Evolutionary conservation across 2,888 invertebrate species (phyloP).

Genomic region (Agrotis clavis): DNA sequence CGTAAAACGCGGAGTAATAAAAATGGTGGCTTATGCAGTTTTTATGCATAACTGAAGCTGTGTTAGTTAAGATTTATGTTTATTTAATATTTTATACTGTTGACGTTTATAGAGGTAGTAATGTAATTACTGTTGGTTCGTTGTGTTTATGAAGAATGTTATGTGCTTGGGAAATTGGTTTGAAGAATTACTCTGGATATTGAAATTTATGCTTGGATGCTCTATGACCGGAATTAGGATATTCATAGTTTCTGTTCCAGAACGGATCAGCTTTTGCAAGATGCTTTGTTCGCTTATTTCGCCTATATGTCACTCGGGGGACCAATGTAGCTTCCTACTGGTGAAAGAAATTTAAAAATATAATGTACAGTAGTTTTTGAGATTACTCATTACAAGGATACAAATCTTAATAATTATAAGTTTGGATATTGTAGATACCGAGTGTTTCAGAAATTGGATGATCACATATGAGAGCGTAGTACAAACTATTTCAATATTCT

Average conservation of each 20-base stretch:
- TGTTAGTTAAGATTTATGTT: constrained; percentile 58
- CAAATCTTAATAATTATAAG: too few relatives aligned
- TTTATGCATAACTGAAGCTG: constrained; percentile 67
- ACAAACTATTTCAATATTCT: not conserved
- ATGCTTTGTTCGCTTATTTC: too few relatives aligned
- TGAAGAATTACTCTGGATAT: not conserved
- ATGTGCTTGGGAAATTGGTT: constrained; percentile 30
- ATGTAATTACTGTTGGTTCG: constrained; percentile 44
- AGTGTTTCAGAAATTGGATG: too few relatives aligned
- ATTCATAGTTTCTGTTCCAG: not conserved
- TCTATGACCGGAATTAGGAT: not conserved
- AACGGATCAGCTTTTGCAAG: too few relatives aligned
- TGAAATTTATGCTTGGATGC: not conserved
- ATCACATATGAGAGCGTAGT: too few relatives aligned
- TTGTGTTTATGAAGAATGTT: constrained; percentile 39
- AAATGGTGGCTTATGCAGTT: constrained; percentile 74
- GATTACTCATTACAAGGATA: too few relatives aligned
- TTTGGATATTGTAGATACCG: too few relatives aligned
- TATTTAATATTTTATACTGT: constrained; percentile 56
- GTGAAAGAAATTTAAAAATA: too few relatives aligned
- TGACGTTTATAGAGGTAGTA: constrained; percentile 56
- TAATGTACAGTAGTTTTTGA: too few relatives aligned
- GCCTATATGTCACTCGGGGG: too few relatives aligned
- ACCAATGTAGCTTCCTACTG: too few relatives aligned
- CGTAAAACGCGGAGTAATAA: constrained; percentile 72